Conservation (phyloP, 1,140 invertebrate species). For the Ips nitidus region DNA sequence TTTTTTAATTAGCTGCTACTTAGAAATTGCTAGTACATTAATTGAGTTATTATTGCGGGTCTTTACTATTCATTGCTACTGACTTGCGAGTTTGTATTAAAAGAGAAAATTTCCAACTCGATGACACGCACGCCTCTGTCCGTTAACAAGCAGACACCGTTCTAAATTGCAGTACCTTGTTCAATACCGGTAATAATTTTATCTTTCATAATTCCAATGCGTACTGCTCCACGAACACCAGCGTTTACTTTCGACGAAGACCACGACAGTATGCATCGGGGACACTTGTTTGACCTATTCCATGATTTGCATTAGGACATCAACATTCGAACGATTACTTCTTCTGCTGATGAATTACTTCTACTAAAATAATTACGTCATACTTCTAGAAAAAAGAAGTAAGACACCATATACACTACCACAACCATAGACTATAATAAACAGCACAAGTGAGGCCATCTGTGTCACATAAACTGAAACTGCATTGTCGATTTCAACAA, state of each 20-base stretch:
- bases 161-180: slow-evolving; percentile 22
- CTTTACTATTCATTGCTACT: slow-evolving; percentile 3
- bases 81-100: neutral
- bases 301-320: too few relatives aligned
- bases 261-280: neutral
- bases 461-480: too few relatives aligned
- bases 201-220: neutral
- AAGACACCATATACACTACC: too few relatives aligned
- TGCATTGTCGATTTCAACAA: too few relatives aligned
- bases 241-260: slow-evolving; percentile 6
- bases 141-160: slow-evolving; percentile 12
- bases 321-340: too few relatives aligned
- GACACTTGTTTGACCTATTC: too few relatives aligned
- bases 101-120: neutral
- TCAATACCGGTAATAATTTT: slow-evolving; percentile 23
- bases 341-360: too few relatives aligned
- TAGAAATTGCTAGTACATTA: neutral
- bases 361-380: too few relatives aligned
- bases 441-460: too few relatives aligned
- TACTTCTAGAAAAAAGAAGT: too few relatives aligned
- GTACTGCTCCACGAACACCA: too few relatives aligned
- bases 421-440: too few relatives aligned
- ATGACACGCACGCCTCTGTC: slow-evolving; percentile 9
- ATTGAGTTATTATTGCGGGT: neutral
- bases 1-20: slow-evolving; percentile 11